Conservation (phyloP, 2,797 vertebrate species). For the Enteromius paludinosus region DNA sequence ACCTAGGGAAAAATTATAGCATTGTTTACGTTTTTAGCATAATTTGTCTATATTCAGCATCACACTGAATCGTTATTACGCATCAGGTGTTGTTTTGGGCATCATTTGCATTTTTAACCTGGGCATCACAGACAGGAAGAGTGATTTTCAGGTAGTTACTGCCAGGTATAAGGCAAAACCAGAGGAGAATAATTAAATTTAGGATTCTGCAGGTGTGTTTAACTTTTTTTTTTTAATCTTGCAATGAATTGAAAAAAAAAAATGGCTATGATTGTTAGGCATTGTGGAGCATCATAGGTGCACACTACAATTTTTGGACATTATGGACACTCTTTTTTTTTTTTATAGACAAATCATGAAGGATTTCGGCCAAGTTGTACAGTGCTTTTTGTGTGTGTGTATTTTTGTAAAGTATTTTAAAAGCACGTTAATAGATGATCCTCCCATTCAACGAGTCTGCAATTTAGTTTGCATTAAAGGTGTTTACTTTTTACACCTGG, state of each 20-base stretch:
- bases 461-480: not conserved
- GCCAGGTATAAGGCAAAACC: not conserved
- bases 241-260: not conserved
- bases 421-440: not conserved
- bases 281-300: not conserved
- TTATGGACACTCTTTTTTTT: not conserved
- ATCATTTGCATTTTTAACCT: not conserved
- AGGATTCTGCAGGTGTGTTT: not conserved
- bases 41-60: not conserved
- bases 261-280: not conserved
- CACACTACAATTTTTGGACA: not conserved
- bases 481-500: not conserved
- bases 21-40: not conserved
- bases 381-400: not conserved
- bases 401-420: not conserved
- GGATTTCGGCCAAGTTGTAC: not conserved
- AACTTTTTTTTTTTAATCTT: not conserved
- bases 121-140: not conserved
- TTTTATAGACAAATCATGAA: not conserved
- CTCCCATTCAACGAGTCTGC: not conserved
- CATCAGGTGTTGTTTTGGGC: not conserved
- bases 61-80: not conserved
- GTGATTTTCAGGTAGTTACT: not conserved
- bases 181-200: not conserved
- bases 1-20: not conserved